Evolutionary conservation across 1,140 invertebrate species (phyloP), one percentile per base, ranked within the genome.

Genomic region (Muscidifurax raptorellus): DNA sequence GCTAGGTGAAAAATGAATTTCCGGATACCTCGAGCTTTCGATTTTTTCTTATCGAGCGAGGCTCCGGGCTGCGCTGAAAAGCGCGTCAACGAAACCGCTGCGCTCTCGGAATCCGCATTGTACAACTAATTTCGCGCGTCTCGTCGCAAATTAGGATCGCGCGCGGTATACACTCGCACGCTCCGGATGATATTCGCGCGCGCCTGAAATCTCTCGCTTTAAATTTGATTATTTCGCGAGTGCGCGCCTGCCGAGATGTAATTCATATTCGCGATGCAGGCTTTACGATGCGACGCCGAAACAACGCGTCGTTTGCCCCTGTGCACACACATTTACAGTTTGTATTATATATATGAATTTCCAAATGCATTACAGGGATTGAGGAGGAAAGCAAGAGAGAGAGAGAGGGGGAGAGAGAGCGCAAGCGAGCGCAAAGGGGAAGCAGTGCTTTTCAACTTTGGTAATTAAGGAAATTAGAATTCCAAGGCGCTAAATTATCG

Each of bases 381-480:
- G 82, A 36, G 75, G 22, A 30, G 25, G 15, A 9, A 9, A 66
- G 30, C 4, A 10, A 10, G 67, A 18, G 67, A 9, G 67, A 80
- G 18, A n/a, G 69, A 36, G 69, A 59, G 52, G 7, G 52, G 22
- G 22, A 59, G 69, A 59, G 47, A 18, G 47, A 15, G 18, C n/a
- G 18, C 52, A 18, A 59, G 75, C 40, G 64, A 13, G 75, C 71
- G 32, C n/a, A 15, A 25, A 13, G 44, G 27, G 69, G 40, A 36
- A 72, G 32, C 30, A 30, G 76, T 7, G 76, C 71, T 52, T 80
- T 80, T 80, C 77, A 85, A 85, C 83, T 80, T 85, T 80, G 83
- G 71, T 85, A 85, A 85, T 85, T 85, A 80, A 80, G 83, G 71
- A 85, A 85, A 85, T 85, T 85, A 85, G 83, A 80, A 85, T 79